Conservation (phyloP, 2,888 invertebrate genomes). For the Sminthurinus aureus region DNA sequence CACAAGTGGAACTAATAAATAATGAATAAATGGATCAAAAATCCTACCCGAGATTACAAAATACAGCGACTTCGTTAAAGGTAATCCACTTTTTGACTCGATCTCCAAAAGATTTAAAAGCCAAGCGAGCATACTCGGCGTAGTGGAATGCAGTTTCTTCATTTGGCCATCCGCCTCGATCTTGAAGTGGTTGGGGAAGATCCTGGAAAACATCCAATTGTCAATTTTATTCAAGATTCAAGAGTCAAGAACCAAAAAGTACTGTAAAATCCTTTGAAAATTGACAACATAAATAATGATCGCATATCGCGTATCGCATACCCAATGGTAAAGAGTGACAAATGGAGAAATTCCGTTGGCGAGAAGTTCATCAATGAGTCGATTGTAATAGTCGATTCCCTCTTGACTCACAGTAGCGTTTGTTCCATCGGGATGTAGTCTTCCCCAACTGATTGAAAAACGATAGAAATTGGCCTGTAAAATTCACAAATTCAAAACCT, state of each 20-base stretch:
- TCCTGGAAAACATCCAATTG: too few species aligned
- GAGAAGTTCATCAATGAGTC: constrained; percentile 63
- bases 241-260: too few species aligned
- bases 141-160: constrained; percentile 51
- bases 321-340: background rate
- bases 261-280: too few species aligned
- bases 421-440: constrained; percentile 64
- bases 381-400: constrained; percentile 64
- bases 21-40: too few species aligned
- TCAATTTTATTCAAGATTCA: too few species aligned
- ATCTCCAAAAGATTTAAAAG: constrained; percentile 48
- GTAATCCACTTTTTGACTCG: background rate
- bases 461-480: constrained; percentile 52
- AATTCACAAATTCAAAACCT: background rate
- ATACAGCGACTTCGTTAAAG: background rate
- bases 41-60: too few species aligned
- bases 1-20: too few species aligned
- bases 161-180: constrained; percentile 51
- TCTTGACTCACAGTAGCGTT: constrained; percentile 61
- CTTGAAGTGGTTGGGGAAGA: constrained; percentile 57
- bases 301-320: too few species aligned
- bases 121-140: constrained; percentile 50
- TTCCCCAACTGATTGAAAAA: constrained; percentile 63
- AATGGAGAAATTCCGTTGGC: constrained; percentile 63
- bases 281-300: too few species aligned